These are phyloP conservation scores for Thamnophis sirtalis DNA, from an alignment of 2,113 vertebrate genomes.

Conservation along the genomic window DNA sequence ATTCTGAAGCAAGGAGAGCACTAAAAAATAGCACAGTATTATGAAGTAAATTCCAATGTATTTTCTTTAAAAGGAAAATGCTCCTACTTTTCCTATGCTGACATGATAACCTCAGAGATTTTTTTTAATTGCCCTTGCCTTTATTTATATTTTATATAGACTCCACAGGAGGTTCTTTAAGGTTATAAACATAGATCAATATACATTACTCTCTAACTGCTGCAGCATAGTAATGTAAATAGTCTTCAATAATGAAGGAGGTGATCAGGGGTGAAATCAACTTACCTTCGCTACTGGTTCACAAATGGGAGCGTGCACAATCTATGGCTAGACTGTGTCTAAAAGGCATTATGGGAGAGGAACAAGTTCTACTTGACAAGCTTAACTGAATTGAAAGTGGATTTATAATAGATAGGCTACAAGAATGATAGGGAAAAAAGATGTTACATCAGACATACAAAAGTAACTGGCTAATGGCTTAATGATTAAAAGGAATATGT, in stretches of 20 bases:
- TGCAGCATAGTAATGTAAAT: neutral
- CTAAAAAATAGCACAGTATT: neutral
- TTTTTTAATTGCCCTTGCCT: neutral
- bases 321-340: neutral
- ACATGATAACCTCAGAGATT: neutral
- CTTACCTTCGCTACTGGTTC: no score
- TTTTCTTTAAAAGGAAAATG: neutral
- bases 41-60: neutral
- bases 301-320: no score
- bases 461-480: neutral
- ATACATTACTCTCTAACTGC: neutral
- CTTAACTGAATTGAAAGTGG: neutral
- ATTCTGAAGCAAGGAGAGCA: neutral
- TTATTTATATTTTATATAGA: neutral
- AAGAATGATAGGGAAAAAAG: neutral
- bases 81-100: neutral
- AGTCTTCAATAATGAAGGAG: neutral
- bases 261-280: no score
- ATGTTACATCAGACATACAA: neutral
- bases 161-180: neutral
- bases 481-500: neutral
- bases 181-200: neutral
- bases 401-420: neutral
- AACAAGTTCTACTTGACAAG: neutral
- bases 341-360: neutral